Evolutionary conservation across 2,888 invertebrate species (phyloP).

Genomic region (Therioaphis trifolii): DNA sequence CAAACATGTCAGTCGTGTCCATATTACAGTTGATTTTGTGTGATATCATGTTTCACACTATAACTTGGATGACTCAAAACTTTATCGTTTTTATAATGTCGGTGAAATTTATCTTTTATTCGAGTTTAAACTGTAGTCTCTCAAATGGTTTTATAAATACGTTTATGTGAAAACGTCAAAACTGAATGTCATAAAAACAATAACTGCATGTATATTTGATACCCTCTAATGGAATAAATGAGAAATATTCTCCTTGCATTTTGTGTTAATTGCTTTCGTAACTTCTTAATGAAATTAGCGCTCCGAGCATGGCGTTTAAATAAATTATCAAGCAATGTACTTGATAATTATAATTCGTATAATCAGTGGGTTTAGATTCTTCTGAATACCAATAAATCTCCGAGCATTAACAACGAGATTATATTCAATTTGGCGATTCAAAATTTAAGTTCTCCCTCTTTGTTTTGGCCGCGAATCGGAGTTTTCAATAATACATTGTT

Average conservation of each 20-base stretch:
- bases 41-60: too few relatives aligned
- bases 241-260: neutral
- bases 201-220: neutral
- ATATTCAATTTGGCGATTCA: neutral
- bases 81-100: too few relatives aligned
- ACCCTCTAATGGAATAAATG: neutral
- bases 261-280: neutral
- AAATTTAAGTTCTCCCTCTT: neutral
- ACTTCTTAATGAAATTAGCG: neutral
- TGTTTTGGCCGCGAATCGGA: neutral
- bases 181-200: too few relatives aligned
- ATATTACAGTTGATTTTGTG: too few relatives aligned
- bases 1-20: too few relatives aligned
- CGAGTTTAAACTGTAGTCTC: too few relatives aligned
- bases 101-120: too few relatives aligned
- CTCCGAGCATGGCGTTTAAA: neutral
- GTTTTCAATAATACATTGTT: neutral
- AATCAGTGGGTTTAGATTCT: neutral
- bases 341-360: neutral
- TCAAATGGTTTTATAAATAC: too few relatives aligned
- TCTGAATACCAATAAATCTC: neutral
- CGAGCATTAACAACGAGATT: neutral
- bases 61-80: too few relatives aligned
- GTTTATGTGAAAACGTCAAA: too few relatives aligned
- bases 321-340: neutral